Conservation (phyloP, 2,113 vertebrate species). For the Chaetops frenatus region DNA sequence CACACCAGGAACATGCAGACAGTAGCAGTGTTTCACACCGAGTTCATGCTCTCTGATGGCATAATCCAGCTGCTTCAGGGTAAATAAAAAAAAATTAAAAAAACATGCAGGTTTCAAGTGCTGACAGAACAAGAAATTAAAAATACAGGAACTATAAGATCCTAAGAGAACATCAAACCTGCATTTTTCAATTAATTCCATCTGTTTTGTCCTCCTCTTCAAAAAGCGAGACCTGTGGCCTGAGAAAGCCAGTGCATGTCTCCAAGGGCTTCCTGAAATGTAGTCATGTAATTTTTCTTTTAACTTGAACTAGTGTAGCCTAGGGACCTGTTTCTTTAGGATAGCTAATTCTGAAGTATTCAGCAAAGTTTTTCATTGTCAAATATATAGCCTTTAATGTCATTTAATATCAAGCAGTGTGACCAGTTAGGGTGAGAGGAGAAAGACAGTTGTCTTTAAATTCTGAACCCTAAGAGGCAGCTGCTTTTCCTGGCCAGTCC, state of each 20-base stretch:
- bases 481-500: background rate
- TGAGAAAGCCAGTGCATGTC: background rate
- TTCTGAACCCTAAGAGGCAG: background rate
- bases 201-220: background rate
- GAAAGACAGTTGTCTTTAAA: background rate
- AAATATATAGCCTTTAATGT: background rate
- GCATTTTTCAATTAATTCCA: background rate
- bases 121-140: background rate
- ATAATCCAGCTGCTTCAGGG: background rate
- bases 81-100: background rate
- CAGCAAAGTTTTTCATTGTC: background rate
- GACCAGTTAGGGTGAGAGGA: background rate
- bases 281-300: background rate
- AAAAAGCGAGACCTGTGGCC: background rate
- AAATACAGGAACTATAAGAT: background rate
- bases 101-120: background rate
- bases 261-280: background rate
- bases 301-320: background rate
- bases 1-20: background rate
- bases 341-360: background rate
- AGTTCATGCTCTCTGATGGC: background rate
- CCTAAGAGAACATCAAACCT: background rate
- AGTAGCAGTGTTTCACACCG: background rate
- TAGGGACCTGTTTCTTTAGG: background rate
- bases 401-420: background rate